Conservation (phyloP, 1,140 invertebrate species). For the Cherax quadricarinatus region DNA sequence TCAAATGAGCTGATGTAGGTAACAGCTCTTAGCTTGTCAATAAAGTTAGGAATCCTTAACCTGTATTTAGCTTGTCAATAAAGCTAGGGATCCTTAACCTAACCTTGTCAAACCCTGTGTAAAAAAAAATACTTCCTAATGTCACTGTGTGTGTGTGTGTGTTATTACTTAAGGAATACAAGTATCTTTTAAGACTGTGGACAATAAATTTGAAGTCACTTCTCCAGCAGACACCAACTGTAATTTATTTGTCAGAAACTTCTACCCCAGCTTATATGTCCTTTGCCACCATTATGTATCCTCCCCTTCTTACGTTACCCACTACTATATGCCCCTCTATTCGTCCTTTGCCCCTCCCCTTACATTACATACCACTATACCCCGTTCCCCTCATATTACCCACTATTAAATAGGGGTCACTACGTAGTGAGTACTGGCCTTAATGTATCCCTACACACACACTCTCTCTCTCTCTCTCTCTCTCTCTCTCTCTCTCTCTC, state of each 20-base stretch:
- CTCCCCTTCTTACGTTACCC: too few relatives aligned
- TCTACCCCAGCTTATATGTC: neutral
- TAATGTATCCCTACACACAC: neutral
- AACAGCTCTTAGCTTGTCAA: too few relatives aligned
- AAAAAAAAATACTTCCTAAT: too few relatives aligned
- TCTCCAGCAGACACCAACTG: slow-evolving; percentile 21
- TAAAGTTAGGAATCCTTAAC: too few relatives aligned
- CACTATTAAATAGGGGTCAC: slow-evolving; percentile 5
- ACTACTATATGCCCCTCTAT: too few relatives aligned
- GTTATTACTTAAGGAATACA: neutral
- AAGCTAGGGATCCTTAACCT: too few relatives aligned
- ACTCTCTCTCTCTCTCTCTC: slow-evolving; percentile 15
- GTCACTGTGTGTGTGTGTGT: too few relatives aligned
- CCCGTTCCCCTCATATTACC: neutral
- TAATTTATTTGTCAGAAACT: slow-evolving; percentile 38
- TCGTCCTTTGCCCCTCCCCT: too few relatives aligned
- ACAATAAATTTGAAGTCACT: slow-evolving; percentile 24
- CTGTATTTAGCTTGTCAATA: too few relatives aligned
- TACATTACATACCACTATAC: too few relatives aligned
- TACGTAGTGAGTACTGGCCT: neutral
- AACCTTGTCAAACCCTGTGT: too few relatives aligned
- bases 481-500: slow-evolving; percentile 15
- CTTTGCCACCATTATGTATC: neutral
- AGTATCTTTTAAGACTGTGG: slow-evolving; percentile 9
- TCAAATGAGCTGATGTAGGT: too few relatives aligned